Evolutionary conservation across 2,113 vertebrate genomes (phyloP).

Genomic region (Pseudorasbora parva): DNA sequence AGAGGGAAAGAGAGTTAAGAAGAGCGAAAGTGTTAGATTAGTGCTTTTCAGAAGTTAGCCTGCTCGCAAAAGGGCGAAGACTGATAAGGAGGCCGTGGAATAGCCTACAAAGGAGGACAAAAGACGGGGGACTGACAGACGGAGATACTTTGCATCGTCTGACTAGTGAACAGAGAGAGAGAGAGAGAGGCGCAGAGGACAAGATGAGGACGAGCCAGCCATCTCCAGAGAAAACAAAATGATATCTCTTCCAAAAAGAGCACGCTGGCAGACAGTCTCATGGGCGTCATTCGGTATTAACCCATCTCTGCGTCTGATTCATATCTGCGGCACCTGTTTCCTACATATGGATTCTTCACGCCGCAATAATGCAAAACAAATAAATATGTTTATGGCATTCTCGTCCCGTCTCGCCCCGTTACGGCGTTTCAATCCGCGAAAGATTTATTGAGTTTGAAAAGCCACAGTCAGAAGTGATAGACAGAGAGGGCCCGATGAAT

Average conservation of each 20-base stretch:
- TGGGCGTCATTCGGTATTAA: constrained; percentile 47
- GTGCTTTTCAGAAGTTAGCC: constrained; percentile 5
- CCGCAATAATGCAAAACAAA: constrained; percentile 27
- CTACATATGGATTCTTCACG: not conserved
- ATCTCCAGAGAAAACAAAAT: constrained; percentile 46
- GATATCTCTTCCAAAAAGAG: constrained; percentile 47
- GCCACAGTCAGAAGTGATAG: constrained; percentile 1
- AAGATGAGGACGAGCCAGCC: constrained; percentile 42
- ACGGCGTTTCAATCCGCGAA: constrained; percentile 38
- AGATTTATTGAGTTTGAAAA: constrained; percentile 45
- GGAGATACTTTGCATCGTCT: constrained; percentile 38
- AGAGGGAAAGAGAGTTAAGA: constrained; percentile 46
- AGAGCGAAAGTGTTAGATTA: not conserved
- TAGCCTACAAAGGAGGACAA: constrained; percentile 13
- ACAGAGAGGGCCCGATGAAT: constrained; percentile 42
- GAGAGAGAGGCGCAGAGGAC: constrained; percentile 5
- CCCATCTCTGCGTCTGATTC: constrained; percentile 44
- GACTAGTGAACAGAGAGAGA: constrained; percentile 24
- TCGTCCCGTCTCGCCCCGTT: constrained; percentile 39
- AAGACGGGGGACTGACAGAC: not conserved
- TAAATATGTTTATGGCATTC: constrained; percentile 36
- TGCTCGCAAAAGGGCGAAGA: not conserved
- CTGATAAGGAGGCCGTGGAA: not conserved
- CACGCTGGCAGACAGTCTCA: constrained; percentile 29
- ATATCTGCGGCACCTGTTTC: constrained; percentile 36